Evolutionary conservation across 2,888 invertebrate species (phyloP), one percentile per base, ranked within the genome.

Genomic region (Erpobdella octoculata): DNA sequence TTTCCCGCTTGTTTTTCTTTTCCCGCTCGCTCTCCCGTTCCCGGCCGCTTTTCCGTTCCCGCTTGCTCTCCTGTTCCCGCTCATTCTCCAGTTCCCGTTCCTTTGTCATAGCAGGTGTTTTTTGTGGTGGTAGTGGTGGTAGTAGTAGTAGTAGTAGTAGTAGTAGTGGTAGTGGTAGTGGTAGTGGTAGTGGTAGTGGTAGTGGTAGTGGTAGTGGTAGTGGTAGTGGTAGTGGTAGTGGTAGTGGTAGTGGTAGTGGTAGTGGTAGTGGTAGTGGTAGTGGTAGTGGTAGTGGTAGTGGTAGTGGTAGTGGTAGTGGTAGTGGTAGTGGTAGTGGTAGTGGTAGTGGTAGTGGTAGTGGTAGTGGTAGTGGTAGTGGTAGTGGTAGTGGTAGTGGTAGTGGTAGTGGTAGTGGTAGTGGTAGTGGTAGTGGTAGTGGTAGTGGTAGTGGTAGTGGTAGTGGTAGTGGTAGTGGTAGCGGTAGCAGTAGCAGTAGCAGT

Each of bases 381-480:
- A 59, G 21, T 59, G 21, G 21, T 59, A 59, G 21, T 59, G 21
- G 21, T 59, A 59, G 21, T 59, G 21, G 21, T 59, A 59, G 21
- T 59, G 21, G 21, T 59, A 59, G 21, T 59, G 21, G 21, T 59
- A 59, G 21, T 59, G 21, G 21, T 59, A 41, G 18, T 12, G 41
- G 9, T 18, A 59, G 59, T 59, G 59, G 59, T 21, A 21, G 59
- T 59, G 59, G 59, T 59, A 21, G 59, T 59, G 59, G 59, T 59
- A 59, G 59, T 21, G 21, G 59, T 59, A 21, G 59, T 59, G 59
- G 59, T 59, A 21, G 59, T 59, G 59, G 59, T 59, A 21, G 59
- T 59, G 59, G 59, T 59, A 21, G 59, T 59, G 59, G 59, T 59
- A 21, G 59, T 59, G 59, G 59, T 59, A 21, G 59, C 21, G 59